Base-by-base conservation (phyloP, 1,140 invertebrate species). In the Hylaeus volcanicus region DNA sequence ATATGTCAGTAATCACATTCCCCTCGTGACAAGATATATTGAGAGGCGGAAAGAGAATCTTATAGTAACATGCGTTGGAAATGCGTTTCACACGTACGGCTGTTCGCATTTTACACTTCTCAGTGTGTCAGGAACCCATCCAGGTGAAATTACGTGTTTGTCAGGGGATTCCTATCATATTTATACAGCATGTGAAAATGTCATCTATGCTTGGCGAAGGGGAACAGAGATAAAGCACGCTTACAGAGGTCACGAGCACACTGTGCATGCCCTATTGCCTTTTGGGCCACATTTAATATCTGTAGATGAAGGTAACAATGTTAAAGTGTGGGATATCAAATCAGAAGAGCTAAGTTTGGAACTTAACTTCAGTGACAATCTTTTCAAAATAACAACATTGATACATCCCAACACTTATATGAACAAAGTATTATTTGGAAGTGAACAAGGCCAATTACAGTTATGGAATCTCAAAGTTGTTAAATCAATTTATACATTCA, bases 351-450 rank as follows among this genome's bases (percentile, higher is more conserved):
- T 96, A 15, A 94, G 95, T 86, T 86, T 96, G 41, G 96, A 97
- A 85, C 89, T 97, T 0, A 94, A 93, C n/a, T 98, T 98, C 90
- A 94, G 95, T 82, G 93, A 94, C n/a, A 91, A 95, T 0, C 91
- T 92, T 15, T 99, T 99, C 90, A 94, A 96, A 88, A 96, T 99
- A 12, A 96, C 96, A 0, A 94, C 96, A 0, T 82, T 99, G 1
- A 93, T 96, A 66, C 98, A 99, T 94, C 98, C 98, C 2, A 96
- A 94, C 64, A 98, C 98, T 0, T 99, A 99, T 90, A 91, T 98
- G 2, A 99, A 99, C 91, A 99, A 99, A 94, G 95, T 99, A 66
- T 91, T 99, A n/a, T 92, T 99, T 66, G 98, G 97, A 14, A 98
- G 98, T 86, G 94, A 96, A 72, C 97, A 99, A 92, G 99, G 98